Percentiles rank a stretch among this genome's conserved stretches.
These are phyloP conservation scores for Pluvialis apricaria DNA, from an alignment of 2,113 vertebrate genomes.

Conservation along the genomic window DNA sequence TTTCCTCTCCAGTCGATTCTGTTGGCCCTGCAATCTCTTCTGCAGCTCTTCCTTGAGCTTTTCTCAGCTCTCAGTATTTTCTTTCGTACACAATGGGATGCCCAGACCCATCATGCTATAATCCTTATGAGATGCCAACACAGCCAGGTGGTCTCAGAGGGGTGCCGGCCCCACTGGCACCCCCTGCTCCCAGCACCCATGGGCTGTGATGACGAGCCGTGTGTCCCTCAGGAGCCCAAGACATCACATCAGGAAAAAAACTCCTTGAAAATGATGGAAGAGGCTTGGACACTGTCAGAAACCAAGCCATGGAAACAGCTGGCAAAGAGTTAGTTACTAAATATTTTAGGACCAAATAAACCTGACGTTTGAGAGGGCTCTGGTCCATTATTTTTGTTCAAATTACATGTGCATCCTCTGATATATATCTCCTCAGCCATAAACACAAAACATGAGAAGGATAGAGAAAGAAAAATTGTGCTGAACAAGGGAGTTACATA, in stretches of 20 bases:
- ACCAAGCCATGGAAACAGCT: background rate
- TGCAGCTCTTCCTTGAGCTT: background rate
- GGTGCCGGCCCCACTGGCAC: background rate
- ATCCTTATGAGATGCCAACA: background rate
- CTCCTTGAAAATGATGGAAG: background rate
- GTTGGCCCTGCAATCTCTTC: background rate
- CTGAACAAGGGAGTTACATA: constrained; percentile 49
- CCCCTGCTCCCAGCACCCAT: accelerated
- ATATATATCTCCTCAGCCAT: background rate
- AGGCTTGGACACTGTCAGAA: background rate
- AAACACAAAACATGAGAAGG: background rate
- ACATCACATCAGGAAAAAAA: background rate
- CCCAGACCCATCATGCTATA: background rate
- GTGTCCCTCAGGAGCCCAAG: background rate
- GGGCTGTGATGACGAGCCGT: background rate
- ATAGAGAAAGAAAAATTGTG: constrained; percentile 15
- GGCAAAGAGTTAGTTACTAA: background rate
- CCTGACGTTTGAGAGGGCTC: background rate
- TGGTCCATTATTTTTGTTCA: background rate
- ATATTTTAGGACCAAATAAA: constrained; percentile 39
- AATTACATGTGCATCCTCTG: background rate
- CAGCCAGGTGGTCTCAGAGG: background rate
- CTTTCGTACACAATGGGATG: background rate
- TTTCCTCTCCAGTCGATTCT: background rate
- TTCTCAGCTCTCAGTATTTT: background rate